Conservation (phyloP, 2,888 invertebrate genomes). For the Norana najaformis region DNA sequence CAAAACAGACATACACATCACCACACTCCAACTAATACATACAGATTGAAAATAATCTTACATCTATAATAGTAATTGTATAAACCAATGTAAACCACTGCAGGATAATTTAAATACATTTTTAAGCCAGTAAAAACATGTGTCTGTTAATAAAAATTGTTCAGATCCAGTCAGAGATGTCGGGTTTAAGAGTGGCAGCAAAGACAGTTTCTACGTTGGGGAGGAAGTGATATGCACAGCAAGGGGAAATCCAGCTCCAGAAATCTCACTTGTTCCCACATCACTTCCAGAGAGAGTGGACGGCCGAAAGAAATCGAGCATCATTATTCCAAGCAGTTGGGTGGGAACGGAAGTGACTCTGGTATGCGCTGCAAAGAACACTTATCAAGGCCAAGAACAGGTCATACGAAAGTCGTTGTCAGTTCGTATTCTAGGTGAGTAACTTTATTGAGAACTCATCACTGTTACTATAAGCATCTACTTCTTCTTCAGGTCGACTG, state of each 20-base stretch:
- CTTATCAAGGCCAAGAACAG: not conserved
- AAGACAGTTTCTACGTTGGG: not conserved
- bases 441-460: not conserved
- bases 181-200: not conserved
- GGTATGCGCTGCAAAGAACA: not conserved
- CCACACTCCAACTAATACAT: too few species aligned
- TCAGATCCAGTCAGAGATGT: not conserved
- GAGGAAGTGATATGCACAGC: conserved; percentile 18
- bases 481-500: conserved; percentile 10
- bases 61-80: too few species aligned
- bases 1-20: too few species aligned
- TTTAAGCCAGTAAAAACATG: not conserved
- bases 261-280: conserved; percentile 1
- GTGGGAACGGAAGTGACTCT: not conserved
- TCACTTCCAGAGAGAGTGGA: not conserved
- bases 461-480: not conserved
- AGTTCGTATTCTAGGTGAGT: conserved; percentile 19
- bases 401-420: not conserved
- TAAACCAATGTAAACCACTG: too few species aligned
- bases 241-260: conserved; percentile 9
- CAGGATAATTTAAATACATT: too few species aligned
- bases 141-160: not conserved
- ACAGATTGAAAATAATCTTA: too few species aligned
- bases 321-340: conserved; percentile 23
- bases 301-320: not conserved